Evolutionary conservation across 1,140 invertebrate genomes (phyloP).

Genomic region (Leptopilina boulardi): DNA sequence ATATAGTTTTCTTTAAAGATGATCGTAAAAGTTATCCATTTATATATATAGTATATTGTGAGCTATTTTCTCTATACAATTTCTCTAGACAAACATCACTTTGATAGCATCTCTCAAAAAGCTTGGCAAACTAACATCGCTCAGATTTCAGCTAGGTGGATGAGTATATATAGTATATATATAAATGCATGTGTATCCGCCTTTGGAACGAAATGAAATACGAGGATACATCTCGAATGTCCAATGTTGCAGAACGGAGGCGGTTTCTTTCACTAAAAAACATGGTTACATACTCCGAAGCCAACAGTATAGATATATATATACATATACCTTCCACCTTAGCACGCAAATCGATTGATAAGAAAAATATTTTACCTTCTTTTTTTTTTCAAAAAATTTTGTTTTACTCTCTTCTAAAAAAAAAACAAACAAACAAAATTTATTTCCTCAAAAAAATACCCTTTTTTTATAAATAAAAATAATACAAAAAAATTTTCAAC

Average conservation of each 20-base stretch:
- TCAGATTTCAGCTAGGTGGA: slow-evolving; percentile 6
- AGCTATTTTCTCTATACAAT: not conserved
- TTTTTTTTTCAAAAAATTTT: no score
- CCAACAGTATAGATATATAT: slow-evolving; percentile 27
- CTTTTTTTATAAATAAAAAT: no score
- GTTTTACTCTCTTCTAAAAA: no score
- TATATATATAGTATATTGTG: no score
- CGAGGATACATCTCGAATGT: slow-evolving; percentile 30
- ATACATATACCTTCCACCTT: not conserved
- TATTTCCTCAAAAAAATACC: no score
- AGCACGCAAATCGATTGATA: not conserved
- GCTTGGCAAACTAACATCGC: slow-evolving; percentile 10
- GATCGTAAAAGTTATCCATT: not conserved
- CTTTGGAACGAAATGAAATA: slow-evolving; percentile 35
- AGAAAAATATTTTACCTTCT: slow-evolving; percentile 4
- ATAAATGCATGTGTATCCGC: not conserved
- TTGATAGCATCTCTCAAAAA: slow-evolving; percentile 5
- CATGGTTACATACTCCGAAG: not conserved
- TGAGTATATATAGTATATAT: not conserved
- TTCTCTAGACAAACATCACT: slow-evolving; percentile 4
- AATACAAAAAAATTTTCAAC: no score
- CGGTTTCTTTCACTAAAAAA: slow-evolving; percentile 27
- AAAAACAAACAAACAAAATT: no score
- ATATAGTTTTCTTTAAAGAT: no score
- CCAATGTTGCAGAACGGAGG: slow-evolving; percentile 45